phyloP scores from a whole-genome alignment of 2,113 vertebrate species.

The Ciconia stormi region DNA sequence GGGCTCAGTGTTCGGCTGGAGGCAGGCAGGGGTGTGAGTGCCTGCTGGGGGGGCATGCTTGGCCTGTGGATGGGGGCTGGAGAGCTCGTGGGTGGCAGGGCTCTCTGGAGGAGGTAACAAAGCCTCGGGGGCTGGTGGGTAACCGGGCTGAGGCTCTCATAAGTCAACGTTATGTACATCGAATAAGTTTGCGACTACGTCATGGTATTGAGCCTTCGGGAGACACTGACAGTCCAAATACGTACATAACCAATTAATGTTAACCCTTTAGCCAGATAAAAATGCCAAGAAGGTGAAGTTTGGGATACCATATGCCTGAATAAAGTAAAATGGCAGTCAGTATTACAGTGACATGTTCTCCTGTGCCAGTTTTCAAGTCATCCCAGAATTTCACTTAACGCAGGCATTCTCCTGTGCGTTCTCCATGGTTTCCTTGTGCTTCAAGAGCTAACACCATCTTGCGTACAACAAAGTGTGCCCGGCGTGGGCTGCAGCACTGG shows the following conservation, averaged over 20 bases:
- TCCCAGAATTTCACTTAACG: not conserved
- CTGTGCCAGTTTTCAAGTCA: not conserved
- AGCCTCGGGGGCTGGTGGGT: not conserved
- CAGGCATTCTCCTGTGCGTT: not conserved
- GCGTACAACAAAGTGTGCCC: accelerated
- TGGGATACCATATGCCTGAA: not conserved
- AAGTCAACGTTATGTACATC: accelerated
- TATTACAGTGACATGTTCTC: not conserved
- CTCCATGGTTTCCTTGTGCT: not conserved
- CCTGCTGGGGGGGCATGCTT: not conserved
- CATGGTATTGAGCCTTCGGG: not conserved
- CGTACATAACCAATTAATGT: not conserved
- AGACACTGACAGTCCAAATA: not conserved
- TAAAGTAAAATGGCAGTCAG: not conserved
- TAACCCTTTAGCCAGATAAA: not conserved
- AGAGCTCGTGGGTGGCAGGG: not conserved
- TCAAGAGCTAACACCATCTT: not conserved
- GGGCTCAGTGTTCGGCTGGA: not conserved
- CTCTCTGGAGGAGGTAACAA: not conserved
- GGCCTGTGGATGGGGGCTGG: not conserved
- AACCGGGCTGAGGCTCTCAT: accelerated
- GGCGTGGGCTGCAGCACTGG: accelerated
- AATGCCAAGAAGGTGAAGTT: not conserved
- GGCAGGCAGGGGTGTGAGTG: not conserved
- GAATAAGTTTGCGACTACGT: not conserved